phyloP scores from a whole-genome alignment of 2,797 vertebrate species.

The Antrozous pallidus region DNA sequence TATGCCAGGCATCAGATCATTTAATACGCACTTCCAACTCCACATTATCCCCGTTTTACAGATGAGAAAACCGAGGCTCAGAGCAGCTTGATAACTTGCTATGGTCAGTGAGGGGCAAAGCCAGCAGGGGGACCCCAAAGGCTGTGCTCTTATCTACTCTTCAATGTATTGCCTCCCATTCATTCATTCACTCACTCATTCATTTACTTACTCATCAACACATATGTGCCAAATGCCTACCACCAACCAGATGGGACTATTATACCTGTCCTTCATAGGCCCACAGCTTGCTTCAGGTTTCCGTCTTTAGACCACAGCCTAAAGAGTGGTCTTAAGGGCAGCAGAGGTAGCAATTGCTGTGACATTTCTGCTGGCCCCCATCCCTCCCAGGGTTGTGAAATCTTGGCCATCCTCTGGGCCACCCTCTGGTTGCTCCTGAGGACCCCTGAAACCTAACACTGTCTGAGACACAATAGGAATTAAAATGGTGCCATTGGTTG shows the following conservation, averaged over 20 bases:
- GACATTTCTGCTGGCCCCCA: not conserved
- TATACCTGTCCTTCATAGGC: not conserved
- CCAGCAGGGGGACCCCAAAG: not conserved
- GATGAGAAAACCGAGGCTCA: not conserved
- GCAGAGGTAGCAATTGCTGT: accelerated
- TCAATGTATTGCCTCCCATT: too few species aligned
- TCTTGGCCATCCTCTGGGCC: not conserved
- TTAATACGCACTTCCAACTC: not conserved
- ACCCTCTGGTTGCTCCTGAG: too few species aligned
- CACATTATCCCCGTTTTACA: accelerated
- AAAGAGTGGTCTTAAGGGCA: not conserved
- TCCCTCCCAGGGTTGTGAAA: not conserved
- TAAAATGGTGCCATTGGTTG: accelerated
- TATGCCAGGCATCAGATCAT: not conserved
- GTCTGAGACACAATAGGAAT: not conserved
- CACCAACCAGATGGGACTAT: not conserved
- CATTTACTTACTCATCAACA: not conserved
- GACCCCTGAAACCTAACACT: not conserved
- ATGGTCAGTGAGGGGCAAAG: not conserved
- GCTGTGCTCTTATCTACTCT: not conserved
- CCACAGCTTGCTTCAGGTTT: not conserved
- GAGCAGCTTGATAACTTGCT: not conserved
- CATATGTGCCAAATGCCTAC: accelerated
- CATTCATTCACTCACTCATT: not conserved
- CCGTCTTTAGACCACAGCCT: not conserved